Evolutionary conservation across 2,113 vertebrate genomes (phyloP).

Genomic region (Gila orcuttii): DNA sequence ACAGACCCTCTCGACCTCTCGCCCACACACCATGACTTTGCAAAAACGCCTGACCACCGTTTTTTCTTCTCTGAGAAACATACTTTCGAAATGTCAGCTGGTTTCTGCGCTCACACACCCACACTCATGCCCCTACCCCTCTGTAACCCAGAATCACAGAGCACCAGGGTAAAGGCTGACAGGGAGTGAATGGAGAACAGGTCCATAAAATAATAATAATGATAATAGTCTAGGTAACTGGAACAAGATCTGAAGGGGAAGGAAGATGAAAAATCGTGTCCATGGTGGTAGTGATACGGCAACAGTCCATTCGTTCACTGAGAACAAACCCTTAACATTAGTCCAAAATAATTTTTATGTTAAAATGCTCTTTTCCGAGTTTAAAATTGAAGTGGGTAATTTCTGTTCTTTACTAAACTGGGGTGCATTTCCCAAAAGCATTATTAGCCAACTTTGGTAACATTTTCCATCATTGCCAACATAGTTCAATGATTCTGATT

Average conservation of each 20-base stretch:
- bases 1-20: background rate
- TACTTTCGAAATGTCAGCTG: background rate
- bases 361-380: background rate
- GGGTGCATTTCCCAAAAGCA: background rate
- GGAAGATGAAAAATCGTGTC: background rate
- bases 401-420: background rate
- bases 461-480: no score
- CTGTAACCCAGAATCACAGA: slow-evolving; percentile 8
- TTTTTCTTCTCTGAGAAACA: slow-evolving; percentile 14
- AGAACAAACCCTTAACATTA: background rate
- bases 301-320: background rate
- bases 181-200: slow-evolving; percentile 8
- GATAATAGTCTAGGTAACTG: background rate
- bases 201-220: background rate
- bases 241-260: background rate
- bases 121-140: background rate
- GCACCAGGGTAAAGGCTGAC: background rate
- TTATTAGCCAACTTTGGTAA: background rate
- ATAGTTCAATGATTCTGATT: background rate
- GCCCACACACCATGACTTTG: slow-evolving; percentile 10
- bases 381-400: background rate
- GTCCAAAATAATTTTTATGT: background rate
- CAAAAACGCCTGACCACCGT: background rate
- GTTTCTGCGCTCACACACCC: slow-evolving; percentile 17
- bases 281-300: background rate